These are phyloP conservation scores for Corythaixoides concolor DNA, from an alignment of 2,113 vertebrate species.

Conservation along the genomic window DNA sequence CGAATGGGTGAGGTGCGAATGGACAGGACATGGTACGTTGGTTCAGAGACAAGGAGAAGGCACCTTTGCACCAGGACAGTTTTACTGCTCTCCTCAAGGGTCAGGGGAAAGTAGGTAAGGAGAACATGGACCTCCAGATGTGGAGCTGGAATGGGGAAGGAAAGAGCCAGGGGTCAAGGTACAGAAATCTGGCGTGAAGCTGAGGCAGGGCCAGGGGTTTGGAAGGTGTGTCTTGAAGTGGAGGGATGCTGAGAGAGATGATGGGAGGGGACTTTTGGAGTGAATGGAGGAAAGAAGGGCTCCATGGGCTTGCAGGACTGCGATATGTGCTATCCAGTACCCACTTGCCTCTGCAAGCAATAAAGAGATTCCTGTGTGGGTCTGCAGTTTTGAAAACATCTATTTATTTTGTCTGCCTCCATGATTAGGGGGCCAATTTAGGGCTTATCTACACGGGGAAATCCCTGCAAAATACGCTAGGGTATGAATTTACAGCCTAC, in stretches of 20 bases:
- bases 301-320: background rate
- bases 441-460: conserved; percentile 48
- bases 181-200: background rate
- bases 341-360: background rate
- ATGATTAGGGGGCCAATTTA: conserved; percentile 32
- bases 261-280: background rate
- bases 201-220: background rate
- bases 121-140: background rate
- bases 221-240: background rate
- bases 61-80: background rate
- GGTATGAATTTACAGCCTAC: conserved; percentile 57
- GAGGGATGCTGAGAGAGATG: background rate
- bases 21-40: background rate
- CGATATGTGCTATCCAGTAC: background rate
- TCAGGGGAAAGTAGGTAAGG: background rate
- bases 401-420: conserved; percentile 45
- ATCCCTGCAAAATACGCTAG: conserved; percentile 50
- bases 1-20: background rate
- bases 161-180: background rate
- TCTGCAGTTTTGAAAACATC: conserved; percentile 24
- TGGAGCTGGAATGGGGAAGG: background rate
- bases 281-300: background rate
- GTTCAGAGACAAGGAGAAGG: background rate
- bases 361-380: background rate
- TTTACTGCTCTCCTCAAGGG: background rate